These are phyloP conservation scores for Anneissia japonica DNA, from an alignment of 35 echinoderm and acorn worm species.

Conservation along the genomic window DNA sequence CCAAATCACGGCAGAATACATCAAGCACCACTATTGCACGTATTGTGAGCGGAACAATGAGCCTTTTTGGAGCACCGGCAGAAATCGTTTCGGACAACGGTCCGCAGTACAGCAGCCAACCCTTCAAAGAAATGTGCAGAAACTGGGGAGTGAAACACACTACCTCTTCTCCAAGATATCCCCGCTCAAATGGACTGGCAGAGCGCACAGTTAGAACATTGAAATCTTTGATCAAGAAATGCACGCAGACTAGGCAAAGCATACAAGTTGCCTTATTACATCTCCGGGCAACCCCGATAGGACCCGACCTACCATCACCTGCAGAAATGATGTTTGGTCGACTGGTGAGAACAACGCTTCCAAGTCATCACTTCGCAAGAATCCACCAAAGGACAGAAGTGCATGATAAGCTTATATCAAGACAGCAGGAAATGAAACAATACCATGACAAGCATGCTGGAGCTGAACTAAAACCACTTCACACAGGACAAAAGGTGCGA, in stretches of 20 bases:
- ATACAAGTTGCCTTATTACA: slow-evolving; percentile 34
- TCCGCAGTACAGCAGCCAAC: slow-evolving; percentile 35
- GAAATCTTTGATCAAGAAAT: slow-evolving; percentile 53
- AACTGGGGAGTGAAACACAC: slow-evolving; percentile 52
- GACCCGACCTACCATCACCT: slow-evolving; percentile 32
- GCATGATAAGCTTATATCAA: no score
- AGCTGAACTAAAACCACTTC: no score
- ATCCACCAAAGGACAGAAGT: no score
- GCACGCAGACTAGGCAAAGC: slow-evolving; percentile 41
- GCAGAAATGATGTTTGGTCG: slow-evolving; percentile 44
- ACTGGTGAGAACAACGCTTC: slow-evolving; percentile 29
- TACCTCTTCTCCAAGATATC: slow-evolving; percentile 50
- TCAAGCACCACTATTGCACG: slow-evolving; percentile 32
- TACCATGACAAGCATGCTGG: no score
- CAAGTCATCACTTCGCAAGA: not conserved
- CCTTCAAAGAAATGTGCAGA: slow-evolving; percentile 41
- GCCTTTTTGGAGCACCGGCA: slow-evolving; percentile 39
- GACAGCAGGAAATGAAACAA: no score
- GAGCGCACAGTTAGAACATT: slow-evolving; percentile 47
- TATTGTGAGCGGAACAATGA: slow-evolving; percentile 15
- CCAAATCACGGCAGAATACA: no score
- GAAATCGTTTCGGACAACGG: slow-evolving; percentile 59
- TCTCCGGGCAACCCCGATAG: slow-evolving; percentile 32
- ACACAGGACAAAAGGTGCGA: no score
- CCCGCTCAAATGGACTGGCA: slow-evolving; percentile 40